phyloP scores from a whole-genome alignment of 2,888 invertebrate species.

The Chaetoderma sp. region DNA sequence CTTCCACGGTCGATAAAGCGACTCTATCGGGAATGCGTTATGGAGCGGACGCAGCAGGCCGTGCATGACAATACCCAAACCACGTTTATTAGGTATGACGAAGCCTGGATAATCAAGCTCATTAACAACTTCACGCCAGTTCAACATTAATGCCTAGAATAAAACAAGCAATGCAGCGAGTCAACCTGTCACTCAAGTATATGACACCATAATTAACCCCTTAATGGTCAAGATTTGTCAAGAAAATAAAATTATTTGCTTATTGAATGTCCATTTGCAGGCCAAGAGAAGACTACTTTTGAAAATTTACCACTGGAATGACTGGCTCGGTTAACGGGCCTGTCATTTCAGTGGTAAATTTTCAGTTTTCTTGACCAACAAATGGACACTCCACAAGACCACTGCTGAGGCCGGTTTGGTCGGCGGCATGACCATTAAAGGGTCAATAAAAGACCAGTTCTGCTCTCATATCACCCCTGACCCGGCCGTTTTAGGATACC shows the following conservation, averaged over 20 bases:
- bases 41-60: constrained; percentile 80
- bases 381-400: too few relatives aligned
- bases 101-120: constrained; percentile 94
- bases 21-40: constrained; percentile 80
- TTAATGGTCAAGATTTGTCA: not conserved
- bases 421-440: too few relatives aligned
- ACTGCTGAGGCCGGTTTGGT: too few relatives aligned
- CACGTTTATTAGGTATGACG: constrained; percentile 76
- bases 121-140: constrained; percentile 92
- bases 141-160: constrained; percentile 72
- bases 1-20: constrained; percentile 87
- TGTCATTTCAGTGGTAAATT: too few relatives aligned
- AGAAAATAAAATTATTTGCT: not conserved
- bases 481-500: too few relatives aligned
- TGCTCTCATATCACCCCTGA: too few relatives aligned
- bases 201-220: not conserved
- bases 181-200: not conserved
- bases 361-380: too few relatives aligned
- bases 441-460: too few relatives aligned
- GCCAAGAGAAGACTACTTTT: too few relatives aligned
- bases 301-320: too few relatives aligned
- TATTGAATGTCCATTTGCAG: not conserved
- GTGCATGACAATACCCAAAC: constrained; percentile 84
- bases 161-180: not conserved
- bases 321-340: too few relatives aligned